These are phyloP conservation scores for Meteorus sp. DNA, from an alignment of 1,140 invertebrate genomes.

Conservation along the genomic window DNA sequence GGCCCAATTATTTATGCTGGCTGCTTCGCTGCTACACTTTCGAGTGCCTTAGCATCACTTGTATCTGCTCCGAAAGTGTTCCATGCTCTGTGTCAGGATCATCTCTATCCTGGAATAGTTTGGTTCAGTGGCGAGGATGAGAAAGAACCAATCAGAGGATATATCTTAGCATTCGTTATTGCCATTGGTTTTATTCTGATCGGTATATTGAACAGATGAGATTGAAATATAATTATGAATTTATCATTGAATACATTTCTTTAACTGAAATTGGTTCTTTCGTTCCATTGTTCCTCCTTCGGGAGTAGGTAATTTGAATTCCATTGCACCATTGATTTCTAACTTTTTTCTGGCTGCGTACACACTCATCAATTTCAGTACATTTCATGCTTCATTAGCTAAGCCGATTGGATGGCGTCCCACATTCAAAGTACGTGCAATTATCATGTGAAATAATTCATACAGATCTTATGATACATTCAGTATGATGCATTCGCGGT, in stretches of 20 bases:
- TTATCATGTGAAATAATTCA: no score
- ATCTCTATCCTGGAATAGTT: constrained; percentile 89
- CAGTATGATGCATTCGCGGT: no score
- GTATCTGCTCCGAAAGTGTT: constrained; percentile 95
- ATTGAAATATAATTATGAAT: background rate
- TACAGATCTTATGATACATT: no score
- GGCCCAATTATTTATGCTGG: constrained; percentile 94
- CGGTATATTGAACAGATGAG: constrained; percentile 60
- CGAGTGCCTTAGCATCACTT: constrained; percentile 91
- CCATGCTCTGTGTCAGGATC: constrained; percentile 94
- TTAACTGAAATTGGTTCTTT: constrained; percentile 18
- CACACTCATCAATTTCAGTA: constrained; percentile 95
- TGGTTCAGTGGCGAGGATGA: constrained; percentile 94
- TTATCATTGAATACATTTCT: constrained; percentile 13
- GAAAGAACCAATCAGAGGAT: constrained; percentile 89
- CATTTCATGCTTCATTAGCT: constrained; percentile 91
- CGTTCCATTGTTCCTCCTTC: constrained; percentile 50
- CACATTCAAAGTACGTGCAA: constrained; percentile 75
- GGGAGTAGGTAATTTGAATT: constrained; percentile 79
- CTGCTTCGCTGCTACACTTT: constrained; percentile 94
- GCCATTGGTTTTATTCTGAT: constrained; percentile 85
- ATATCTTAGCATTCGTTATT: constrained; percentile 89
- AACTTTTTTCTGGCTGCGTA: constrained; percentile 98
- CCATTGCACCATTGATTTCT: constrained; percentile 94
- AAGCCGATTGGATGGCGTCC: constrained; percentile 87